phyloP scores from a whole-genome alignment of 2,113 vertebrate genomes.

The Xiphophorus maculatus region DNA sequence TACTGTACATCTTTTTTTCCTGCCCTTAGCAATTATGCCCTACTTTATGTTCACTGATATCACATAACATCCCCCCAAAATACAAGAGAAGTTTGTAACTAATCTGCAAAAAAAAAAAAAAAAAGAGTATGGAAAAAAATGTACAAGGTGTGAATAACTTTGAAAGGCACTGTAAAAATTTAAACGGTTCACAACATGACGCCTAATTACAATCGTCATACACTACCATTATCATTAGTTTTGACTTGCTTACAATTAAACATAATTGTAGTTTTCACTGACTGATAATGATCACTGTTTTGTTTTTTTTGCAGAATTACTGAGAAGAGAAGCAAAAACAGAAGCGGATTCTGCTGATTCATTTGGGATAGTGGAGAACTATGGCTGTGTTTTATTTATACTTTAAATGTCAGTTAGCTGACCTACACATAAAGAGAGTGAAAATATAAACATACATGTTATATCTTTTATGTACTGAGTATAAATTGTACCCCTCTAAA shows the following conservation, averaged over 20 bases:
- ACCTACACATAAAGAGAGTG: constrained; percentile 30
- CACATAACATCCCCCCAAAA: background rate
- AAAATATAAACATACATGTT: constrained; percentile 39
- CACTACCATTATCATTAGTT: background rate
- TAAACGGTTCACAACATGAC: background rate
- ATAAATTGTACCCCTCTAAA: constrained; percentile 50
- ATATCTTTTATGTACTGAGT: constrained; percentile 57
- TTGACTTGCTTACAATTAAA: constrained; percentile 1
- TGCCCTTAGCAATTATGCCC: background rate
- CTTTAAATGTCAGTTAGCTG: constrained; percentile 55
- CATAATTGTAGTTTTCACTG: background rate
- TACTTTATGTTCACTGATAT: background rate
- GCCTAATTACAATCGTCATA: background rate
- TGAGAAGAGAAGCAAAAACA: constrained; percentile 40
- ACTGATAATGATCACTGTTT: constrained; percentile 4
- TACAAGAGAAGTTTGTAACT: background rate
- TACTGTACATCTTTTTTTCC: background rate
- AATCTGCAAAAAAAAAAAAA: background rate
- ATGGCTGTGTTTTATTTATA: constrained; percentile 38
- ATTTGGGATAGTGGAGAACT: constrained; percentile 38
- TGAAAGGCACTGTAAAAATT: background rate
- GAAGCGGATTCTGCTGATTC: constrained; percentile 24
- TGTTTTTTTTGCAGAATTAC: constrained; percentile 64
- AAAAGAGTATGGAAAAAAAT: background rate
- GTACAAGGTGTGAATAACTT: too few relatives aligned